Base-by-base conservation (phyloP, 1,140 invertebrate genomes). In the Pseudomyrmex cubaensis region DNA sequence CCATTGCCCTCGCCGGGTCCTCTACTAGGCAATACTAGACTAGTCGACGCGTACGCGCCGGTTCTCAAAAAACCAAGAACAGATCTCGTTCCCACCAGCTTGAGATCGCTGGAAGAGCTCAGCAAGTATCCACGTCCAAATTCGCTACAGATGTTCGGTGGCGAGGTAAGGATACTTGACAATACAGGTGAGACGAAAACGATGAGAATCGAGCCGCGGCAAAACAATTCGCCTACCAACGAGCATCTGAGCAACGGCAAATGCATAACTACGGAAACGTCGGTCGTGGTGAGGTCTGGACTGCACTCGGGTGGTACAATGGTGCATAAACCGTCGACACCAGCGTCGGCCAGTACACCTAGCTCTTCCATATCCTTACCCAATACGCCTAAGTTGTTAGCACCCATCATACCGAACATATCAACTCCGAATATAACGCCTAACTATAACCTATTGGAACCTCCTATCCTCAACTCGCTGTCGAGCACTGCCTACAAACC, bases 1-100 rank as follows among this genome's bases (percentile, higher is more conserved):
- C 95, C 97, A 0, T 92, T 97, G 9, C 96, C 96, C 9, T 97
- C 97, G 10, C 97, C 97, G 0, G 97, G 97, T 0, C 97, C 97
- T 0, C 93, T 97, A 80, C 93, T 97, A 17, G 97, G 97, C 2
- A 97, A 97, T 86, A 98, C 97, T 9, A 95, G 97, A 48, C 92
- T 98, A 35, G 96, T 98, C n/a, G 97, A 97, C 69, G 93, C 94
- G 5, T 95, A 95, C 78, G 94, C 94, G 20, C 91, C 94, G 15
- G 94, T 95, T 52, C 84, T 92, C 12, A 96, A 96, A 87, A 95
- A 95, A 84, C 90, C 94, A n/a, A 94, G 94, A 78, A 89, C 94
- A 15, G 95, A 96, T 70, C 88, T 92, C n/a, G 94, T 93, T 25
- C 91, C 94, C 0, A 93, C 94, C 20, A 94, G 94, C 13, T 88